Evolutionary conservation across 92 coral and sea anemone genomes (phyloP).

Genomic region (Palythoa caribaeorum): DNA sequence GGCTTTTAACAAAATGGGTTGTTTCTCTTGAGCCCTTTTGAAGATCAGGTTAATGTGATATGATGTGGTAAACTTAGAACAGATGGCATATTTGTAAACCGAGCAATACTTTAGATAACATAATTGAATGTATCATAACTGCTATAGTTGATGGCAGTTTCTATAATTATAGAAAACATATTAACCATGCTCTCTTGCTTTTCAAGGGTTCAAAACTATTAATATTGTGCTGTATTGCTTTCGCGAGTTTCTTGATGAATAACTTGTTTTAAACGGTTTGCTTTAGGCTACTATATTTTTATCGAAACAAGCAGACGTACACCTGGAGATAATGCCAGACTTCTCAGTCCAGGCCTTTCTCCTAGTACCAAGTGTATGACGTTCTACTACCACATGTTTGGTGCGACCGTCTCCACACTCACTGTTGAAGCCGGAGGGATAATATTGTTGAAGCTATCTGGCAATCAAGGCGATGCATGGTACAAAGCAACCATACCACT

Average conservation of each 20-base stretch:
- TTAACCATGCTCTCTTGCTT: neutral
- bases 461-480: slow-evolving; percentile 83
- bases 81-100: too few relatives aligned
- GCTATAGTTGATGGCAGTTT: too few relatives aligned
- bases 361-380: slow-evolving; percentile 67
- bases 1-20: too few relatives aligned
- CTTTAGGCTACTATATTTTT: slow-evolving; percentile 71
- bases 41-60: too few relatives aligned
- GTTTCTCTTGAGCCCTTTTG: too few relatives aligned
- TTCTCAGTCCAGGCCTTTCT: slow-evolving; percentile 66
- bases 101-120: too few relatives aligned
- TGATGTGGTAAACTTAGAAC: too few relatives aligned
- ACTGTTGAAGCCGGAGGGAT: slow-evolving; percentile 65
- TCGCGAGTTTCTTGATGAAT: too few relatives aligned
- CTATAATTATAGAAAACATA: too few relatives aligned
- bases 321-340: slow-evolving; percentile 62
- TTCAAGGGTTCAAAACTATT: neutral
- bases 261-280: neutral
- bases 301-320: slow-evolving; percentile 63
- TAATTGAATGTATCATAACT: too few relatives aligned
- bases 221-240: neutral
- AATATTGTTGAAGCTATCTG: slow-evolving; percentile 68
- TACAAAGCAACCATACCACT: slow-evolving; percentile 83
- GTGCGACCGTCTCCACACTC: slow-evolving; percentile 61
- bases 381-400: slow-evolving; percentile 85